Evolutionary conservation across 2,797 vertebrate genomes (phyloP), one percentile per base, ranked within the genome.

Genomic region (Leuciscus waleckii): DNA sequence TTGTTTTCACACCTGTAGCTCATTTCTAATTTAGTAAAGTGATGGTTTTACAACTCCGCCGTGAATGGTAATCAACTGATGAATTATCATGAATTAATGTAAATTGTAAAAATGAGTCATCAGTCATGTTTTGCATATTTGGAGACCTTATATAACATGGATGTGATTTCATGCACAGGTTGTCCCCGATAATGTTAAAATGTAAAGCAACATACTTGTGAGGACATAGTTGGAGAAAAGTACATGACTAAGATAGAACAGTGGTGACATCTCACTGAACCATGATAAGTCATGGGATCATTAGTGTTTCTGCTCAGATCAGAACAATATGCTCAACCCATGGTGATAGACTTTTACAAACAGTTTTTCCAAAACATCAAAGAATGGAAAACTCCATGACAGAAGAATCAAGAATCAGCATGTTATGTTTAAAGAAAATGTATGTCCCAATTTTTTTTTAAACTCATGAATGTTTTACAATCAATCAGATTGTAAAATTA

Each of bases 191-290:
- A 69, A 54, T 81, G 21, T 37, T 69, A 23, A 54, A 43, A 56
- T 56, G 7, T 69, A 69, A 56, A 81, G 49, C 51, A 19, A 69
- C 54, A 76, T 51, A 26, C 49, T 10, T 82, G 51, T 73, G 37
- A 58, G 68, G 13, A 73, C 6, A 32, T 16, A 17, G 37, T 69
- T 71, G 51, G 5, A 82, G 39, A 63, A 23, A 63, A 74, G 70
- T 46, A 58, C 51, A 73, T 61, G 70, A 82, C 56, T 26, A 61
- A 69, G 37, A 26, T 43, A 32, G 43, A 81, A 19, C 79, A 73
- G n/a, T 43, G 46, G 6, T 77, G 73, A 41, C 32, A 68, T 65
- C 4, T 49, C 54, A 75, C 41, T 76, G 21, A 65, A 76, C 71
- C 43, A 76, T 67, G 21, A 83, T 67, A 67, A 76, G 29, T 13